Percentiles rank a stretch among this genome's conserved stretches.
phyloP scores from a whole-genome alignment of 2,888 invertebrate genomes.

The Acronicta alni region DNA sequence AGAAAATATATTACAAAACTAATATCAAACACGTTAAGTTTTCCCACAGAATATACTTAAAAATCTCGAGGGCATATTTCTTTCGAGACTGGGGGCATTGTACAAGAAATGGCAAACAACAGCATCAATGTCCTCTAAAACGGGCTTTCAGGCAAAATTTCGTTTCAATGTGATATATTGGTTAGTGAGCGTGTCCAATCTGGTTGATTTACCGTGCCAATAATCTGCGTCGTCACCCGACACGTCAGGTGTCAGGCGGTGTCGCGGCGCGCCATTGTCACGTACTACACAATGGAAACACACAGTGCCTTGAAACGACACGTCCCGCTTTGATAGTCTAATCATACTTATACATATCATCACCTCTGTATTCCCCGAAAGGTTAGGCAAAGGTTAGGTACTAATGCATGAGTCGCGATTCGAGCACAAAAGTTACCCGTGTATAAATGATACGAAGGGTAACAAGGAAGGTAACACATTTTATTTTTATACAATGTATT shows the following conservation, averaged over 20 bases:
- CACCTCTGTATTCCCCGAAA: too few species aligned
- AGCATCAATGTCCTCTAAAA: conserved; percentile 40
- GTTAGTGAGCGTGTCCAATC: conserved; percentile 79
- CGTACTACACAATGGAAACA: conserved; percentile 63
- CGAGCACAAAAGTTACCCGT: too few species aligned
- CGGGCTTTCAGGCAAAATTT: conserved; percentile 48
- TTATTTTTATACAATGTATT: too few species aligned
- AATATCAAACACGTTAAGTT: conserved; percentile 25
- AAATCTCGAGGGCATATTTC: conserved; percentile 17
- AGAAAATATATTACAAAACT: conserved; percentile 48
- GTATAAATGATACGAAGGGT: too few species aligned
- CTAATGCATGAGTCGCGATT: too few species aligned
- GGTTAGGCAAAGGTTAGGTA: too few species aligned
- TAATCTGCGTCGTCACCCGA: conserved; percentile 80
- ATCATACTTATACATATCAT: not conserved
- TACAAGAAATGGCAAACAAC: conserved; percentile 60
- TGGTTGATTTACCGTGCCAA: conserved; percentile 83
- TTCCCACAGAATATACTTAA: conserved; percentile 23
- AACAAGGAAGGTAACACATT: too few species aligned
- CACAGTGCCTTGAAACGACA: conserved; percentile 21
- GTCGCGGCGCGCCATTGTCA: conserved; percentile 69
- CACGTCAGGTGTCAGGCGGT: conserved; percentile 75
- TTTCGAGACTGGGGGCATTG: conserved; percentile 51
- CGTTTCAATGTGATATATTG: conserved; percentile 71
- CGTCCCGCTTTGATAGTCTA: not conserved